Base-by-base conservation (phyloP, 2,888 invertebrate genomes). In the Andrena haemorrhoa region DNA sequence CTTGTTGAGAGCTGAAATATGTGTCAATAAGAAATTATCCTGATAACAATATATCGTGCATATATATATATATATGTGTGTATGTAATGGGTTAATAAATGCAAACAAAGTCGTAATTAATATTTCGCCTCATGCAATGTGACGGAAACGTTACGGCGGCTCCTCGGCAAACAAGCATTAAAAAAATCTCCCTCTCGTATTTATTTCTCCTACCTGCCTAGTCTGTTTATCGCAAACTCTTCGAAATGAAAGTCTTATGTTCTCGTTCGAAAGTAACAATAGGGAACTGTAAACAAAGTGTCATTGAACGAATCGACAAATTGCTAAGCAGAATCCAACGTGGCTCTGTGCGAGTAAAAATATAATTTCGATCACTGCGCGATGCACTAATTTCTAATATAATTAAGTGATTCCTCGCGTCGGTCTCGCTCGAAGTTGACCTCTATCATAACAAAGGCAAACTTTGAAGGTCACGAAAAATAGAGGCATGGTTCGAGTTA, bases 401-500 rank as follows among this genome's bases (percentile, higher is more conserved):
- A 66, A 12, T 72, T 61, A 31, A 47, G 49, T 60, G 56, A 70
- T 41, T 41, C 41, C 41, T 41, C 41, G 16, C 47, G n/a, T 65
- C 41, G 41, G 23, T 56, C 53, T 68, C 72, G 85, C 88, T 88
- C 80, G 87, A 86, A 90, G 89, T 88, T 90, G 92, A 92, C 92
- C 92, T 92, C 92, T 92, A 89, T 73, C 83, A 75, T 61, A 72
- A 70, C 65, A 83, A 75, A 80, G 87, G 81, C 87, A 81, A 83
- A 73, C 63, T 86, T 83, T 89, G 88, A 91, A 93, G 92, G 92
- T 93, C 92, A 91, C 61, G 64, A 82, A 85, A 26, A 87, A 76
- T 56, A 53, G 35, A 73, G 58, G 31, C 69, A 82, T 73, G 53
- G 77, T 63, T 76, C 66, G 58, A 74, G 70, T 74, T 70, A 56